Evolutionary conservation across 2,888 invertebrate genomes (phyloP), one percentile per base, ranked within the genome.

Genomic region (Drosophila nigricruria): DNA sequence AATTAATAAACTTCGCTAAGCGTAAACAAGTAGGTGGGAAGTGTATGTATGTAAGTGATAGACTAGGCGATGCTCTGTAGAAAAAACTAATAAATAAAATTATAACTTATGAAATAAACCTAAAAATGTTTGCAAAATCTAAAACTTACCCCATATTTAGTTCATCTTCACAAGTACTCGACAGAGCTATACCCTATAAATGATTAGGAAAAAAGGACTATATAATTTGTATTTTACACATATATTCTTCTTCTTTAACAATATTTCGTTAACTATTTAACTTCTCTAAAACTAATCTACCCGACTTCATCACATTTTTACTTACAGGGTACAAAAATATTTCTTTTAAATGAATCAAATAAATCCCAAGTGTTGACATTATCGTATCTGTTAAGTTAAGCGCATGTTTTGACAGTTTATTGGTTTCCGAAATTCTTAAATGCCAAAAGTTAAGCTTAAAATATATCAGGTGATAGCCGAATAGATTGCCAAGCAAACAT

Each of bases 1-100:
- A 88, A 91, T 90, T 91, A 90, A 90, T 91, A 79, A 83, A 72
- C 52, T 59, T 53, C 43, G 27, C 54, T 18, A 50, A 73, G 36
- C 40, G 60, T 56, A 76, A 69, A 53, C 73, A 64, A 56, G 53
- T 42, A 58, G 16, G 8, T 16, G 1, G 1, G 4, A 1, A 10
- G 0, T 3, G 23, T 0, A 0, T 3, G 23, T 0, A 0, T 4
- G 1, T 10, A 8, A 18, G 2, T 43, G 54, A 23, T 25, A 5
- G 12, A 58, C 63, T 23, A n/a, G 5, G 1, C 23, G 12, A 62
- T 75, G 65, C 61, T 61, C 70, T 50, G 8, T 27, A 34, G 1
- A n/a, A 47, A 27, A 30, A 30, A 30, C 10, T 10, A 10, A 27
- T 12, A 49, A 27, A 18, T 18, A 0, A n/a, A 47, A 27, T 18